These are phyloP conservation scores for Prunella strophiata DNA, from an alignment of 2,797 vertebrate species.

Conservation along the genomic window DNA sequence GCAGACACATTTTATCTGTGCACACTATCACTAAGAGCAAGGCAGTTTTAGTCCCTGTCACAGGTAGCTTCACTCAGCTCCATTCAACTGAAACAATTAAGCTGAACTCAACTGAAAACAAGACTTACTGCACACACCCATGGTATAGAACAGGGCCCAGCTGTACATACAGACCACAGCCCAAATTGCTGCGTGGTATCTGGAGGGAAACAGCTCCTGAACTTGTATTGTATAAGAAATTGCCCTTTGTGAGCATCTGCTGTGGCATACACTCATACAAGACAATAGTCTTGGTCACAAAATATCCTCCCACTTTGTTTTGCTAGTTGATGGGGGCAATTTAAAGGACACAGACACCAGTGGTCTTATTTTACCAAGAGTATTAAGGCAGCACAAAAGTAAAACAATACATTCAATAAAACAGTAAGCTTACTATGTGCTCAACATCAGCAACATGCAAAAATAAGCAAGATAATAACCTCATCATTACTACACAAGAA, in stretches of 20 bases:
- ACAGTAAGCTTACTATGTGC: accelerated
- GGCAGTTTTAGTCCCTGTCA: neutral
- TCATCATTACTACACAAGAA: neutral
- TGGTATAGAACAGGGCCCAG: neutral
- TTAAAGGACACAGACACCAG: neutral
- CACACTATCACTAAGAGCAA: neutral
- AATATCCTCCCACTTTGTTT: neutral
- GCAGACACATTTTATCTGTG: neutral
- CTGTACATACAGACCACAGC: neutral
- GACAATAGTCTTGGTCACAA: neutral
- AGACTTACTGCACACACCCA: neutral
- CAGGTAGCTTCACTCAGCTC: neutral
- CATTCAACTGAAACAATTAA: neutral
- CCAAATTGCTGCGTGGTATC: neutral
- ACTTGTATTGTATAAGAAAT: neutral
- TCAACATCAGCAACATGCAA: neutral
- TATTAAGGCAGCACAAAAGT: neutral
- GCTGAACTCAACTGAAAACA: neutral
- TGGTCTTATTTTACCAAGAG: neutral
- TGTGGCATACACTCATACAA: neutral
- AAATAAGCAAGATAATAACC: neutral
- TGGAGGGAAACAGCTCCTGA: neutral
- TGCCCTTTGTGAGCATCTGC: neutral
- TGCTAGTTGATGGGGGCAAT: neutral
- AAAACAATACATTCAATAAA: neutral